Percentiles rank a stretch among this genome's conserved stretches.
Evolutionary conservation across 2,797 vertebrate genomes (phyloP).

Genomic region (Phalloptychus januarius): DNA sequence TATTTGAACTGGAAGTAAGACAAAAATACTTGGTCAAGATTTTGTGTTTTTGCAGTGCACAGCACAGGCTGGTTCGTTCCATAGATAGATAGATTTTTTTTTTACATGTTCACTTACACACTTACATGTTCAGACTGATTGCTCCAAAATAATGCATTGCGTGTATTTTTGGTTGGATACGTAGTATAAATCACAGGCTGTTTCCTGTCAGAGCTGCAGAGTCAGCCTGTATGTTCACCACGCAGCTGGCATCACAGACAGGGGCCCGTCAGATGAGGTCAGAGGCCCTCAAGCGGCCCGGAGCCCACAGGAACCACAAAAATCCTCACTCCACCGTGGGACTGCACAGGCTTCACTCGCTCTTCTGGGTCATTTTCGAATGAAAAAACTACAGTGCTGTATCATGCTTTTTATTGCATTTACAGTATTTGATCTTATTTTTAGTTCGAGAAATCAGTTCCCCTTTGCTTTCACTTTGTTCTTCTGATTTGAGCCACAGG

Average conservation of each 20-base stretch:
- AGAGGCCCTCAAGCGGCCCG: slow-evolving; percentile 39
- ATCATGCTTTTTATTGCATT: slow-evolving; percentile 29
- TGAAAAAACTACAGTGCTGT: slow-evolving; percentile 15
- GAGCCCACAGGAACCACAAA: slow-evolving; percentile 61
- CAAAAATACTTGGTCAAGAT: no score
- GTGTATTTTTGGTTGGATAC: slow-evolving; percentile 22
- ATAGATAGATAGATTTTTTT: not conserved
- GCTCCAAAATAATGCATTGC: not conserved
- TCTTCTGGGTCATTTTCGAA: slow-evolving; percentile 16
- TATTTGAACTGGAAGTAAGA: no score
- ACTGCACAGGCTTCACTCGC: slow-evolving; percentile 22
- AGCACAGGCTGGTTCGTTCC: no score
- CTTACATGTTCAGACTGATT: slow-evolving; percentile 6
- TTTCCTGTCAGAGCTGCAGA: slow-evolving; percentile 35
- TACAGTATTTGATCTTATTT: slow-evolving; percentile 17
- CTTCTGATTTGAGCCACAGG: slow-evolving; percentile 12
- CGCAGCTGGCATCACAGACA: slow-evolving; percentile 52
- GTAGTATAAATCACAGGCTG: slow-evolving; percentile 32
- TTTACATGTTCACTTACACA: not conserved
- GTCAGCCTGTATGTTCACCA: slow-evolving; percentile 43
- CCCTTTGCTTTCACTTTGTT: not conserved
- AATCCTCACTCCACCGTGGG: slow-evolving; percentile 49
- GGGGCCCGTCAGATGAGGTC: slow-evolving; percentile 39
- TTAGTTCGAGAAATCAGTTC: slow-evolving; percentile 7
- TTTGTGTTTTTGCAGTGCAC: no score